Base-by-base conservation (phyloP, 2,797 vertebrate species). In the Loris lydekkerianus region DNA sequence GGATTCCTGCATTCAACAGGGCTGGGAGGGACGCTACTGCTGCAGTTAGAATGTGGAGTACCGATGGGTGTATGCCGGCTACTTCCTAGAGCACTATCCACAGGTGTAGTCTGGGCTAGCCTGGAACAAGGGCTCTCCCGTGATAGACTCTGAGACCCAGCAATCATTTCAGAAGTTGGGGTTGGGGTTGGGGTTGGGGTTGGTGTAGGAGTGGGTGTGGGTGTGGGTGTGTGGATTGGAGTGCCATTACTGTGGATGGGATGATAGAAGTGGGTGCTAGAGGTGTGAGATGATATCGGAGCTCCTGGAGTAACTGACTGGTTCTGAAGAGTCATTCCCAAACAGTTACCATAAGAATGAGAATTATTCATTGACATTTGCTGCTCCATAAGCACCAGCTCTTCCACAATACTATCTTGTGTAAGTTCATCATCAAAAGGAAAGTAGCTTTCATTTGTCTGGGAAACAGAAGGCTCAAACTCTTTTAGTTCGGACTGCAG, bases 391-490 rank as follows among this genome's bases (percentile, higher is more conserved):
- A 99, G 99, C 96, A 99, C 99, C 96, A 99, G 98, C 97, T 99
- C 99, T 98, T 99, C 99, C 96, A 99, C 99, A 73, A 99, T 99
- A 98, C 99, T 99, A 97, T 99, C 99, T 97, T 99, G 99, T 76
- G 99, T 99, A 88, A 99, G 99, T 81, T 99, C 99, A 0, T 99
- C 99, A 75, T 99, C 99, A 96, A 99, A 99, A 14, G 99, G 98
- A 89, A 99, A 99, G 98, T 99, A 99, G 97, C 99, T 99, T 82
- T 99, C 99, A 56, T 97, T 99, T 86, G 99, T 98, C 96, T 99
- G 99, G 80, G 99, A 98, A 91, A 99, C 99, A 37, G 99, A 95
- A 72, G 98, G 98, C 89, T 98, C 98, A 96, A 99, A 99, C 92
- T 99, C 99, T 72, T 99, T 99, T 98, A 99, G 98, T 89, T 99